Evolutionary conservation across 1,140 invertebrate species (phyloP).

Genomic region (Drosophila tropicalis): DNA sequence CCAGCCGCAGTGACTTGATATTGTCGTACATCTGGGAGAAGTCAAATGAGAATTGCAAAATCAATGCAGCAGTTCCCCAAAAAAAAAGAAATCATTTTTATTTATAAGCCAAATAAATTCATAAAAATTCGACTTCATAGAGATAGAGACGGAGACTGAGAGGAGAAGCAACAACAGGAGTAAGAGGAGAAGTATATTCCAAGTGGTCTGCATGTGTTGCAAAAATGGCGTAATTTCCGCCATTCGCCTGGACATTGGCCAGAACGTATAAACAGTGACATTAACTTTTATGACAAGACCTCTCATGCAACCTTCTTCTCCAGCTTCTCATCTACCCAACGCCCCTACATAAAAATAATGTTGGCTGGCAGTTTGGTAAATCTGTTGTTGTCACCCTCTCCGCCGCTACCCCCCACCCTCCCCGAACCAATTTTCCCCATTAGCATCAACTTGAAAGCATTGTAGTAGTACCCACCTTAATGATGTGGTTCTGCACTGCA

Average conservation of each 20-base stretch:
- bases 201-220: conserved; percentile 66
- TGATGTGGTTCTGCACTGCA: conserved; percentile 95
- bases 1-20: conserved; percentile 89
- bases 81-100: conserved; percentile 57
- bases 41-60: conserved; percentile 74
- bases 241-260: conserved; percentile 70
- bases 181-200: background rate
- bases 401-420: background rate
- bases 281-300: conserved; percentile 77
- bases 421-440: background rate
- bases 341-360: conserved; percentile 77
- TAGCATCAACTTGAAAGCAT: conserved; percentile 15
- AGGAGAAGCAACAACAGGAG: background rate
- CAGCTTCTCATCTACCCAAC: conserved; percentile 31
- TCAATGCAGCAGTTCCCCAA: conserved; percentile 43
- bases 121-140: conserved; percentile 61
- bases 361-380: conserved; percentile 72
- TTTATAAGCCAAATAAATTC: conserved; percentile 81
- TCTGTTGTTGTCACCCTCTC: conserved; percentile 69
- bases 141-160: background rate
- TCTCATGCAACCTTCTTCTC: conserved; percentile 20
- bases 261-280: conserved; percentile 82
- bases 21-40: conserved; percentile 93
- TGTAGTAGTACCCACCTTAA: conserved; percentile 87
- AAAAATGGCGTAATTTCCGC: conserved; percentile 78